phyloP scores from a whole-genome alignment of 2,888 invertebrate species.

The Limulus polyphemus region DNA sequence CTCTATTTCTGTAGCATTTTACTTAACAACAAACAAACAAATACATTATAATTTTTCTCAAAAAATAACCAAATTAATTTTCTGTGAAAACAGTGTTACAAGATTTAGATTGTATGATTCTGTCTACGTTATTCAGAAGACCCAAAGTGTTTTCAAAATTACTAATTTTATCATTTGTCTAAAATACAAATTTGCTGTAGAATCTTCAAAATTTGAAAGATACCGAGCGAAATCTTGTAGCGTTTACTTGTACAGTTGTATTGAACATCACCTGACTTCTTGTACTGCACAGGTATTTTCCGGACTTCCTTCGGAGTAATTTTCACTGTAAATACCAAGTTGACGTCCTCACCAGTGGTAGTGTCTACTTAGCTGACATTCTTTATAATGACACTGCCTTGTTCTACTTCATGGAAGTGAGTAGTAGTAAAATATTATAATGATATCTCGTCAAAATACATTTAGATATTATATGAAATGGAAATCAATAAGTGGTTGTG shows the following conservation, averaged over 20 bases:
- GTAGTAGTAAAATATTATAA: not conserved
- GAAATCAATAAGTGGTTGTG: not conserved
- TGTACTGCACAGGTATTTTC: conserved; percentile 46
- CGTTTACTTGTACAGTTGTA: conserved; percentile 22
- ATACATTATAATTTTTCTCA: too few species aligned
- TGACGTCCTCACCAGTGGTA: conserved; percentile 69
- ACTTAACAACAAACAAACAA: too few species aligned
- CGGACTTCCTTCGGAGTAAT: conserved; percentile 68
- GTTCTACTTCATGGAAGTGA: conserved; percentile 83
- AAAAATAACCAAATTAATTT: too few species aligned
- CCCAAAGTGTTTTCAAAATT: too few species aligned
- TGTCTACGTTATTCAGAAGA: too few species aligned
- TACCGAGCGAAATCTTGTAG: not conserved
- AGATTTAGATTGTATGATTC: too few species aligned
- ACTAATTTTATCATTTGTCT: not conserved
- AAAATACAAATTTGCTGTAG: conserved; percentile 2
- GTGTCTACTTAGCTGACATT: conserved; percentile 70
- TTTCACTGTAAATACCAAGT: conserved; percentile 86
- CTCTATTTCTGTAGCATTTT: too few species aligned
- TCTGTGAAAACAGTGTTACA: too few species aligned
- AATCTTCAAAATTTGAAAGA: not conserved
- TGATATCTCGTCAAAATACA: not conserved
- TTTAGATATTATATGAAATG: not conserved
- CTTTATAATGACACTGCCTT: conserved; percentile 78
- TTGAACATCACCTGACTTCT: too few species aligned